Conservation (phyloP, 2,113 vertebrate species). For the Odocoileus virginianus region DNA sequence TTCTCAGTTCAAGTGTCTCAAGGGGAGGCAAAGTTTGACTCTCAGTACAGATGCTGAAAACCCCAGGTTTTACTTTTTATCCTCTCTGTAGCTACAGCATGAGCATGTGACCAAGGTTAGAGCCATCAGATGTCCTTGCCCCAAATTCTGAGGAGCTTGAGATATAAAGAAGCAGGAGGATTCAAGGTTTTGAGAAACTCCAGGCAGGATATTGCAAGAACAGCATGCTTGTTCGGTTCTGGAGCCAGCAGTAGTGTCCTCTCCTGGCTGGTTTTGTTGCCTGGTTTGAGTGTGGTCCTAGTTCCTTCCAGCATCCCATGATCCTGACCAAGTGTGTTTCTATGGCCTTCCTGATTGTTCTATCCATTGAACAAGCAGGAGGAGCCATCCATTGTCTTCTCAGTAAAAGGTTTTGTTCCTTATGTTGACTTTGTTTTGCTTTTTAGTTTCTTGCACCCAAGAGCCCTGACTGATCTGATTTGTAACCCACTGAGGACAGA, state of each 20-base stretch:
- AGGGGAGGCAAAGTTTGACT: not conserved
- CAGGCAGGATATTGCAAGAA: fast-evolving
- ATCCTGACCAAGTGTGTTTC: not conserved
- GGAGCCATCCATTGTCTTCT: not conserved
- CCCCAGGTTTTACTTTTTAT: not conserved
- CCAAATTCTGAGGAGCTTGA: not conserved
- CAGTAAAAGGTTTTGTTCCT: not conserved
- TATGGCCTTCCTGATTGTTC: not conserved
- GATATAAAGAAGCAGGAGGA: not conserved
- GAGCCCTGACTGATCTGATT: not conserved
- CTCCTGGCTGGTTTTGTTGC: not conserved
- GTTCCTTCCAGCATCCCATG: not conserved
- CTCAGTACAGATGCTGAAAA: not conserved
- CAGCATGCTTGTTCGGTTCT: not conserved
- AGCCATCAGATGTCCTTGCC: not conserved
- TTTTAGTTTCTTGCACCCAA: not conserved
- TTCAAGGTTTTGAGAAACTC: not conserved
- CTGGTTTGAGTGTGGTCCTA: not conserved
- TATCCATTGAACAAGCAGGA: too few relatives aligned
- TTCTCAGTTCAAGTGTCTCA: not conserved
- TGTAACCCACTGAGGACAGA: not conserved
- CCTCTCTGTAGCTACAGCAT: not conserved
- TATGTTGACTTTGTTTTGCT: not conserved
- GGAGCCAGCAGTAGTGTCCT: not conserved
- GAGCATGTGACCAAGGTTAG: not conserved